These are phyloP conservation scores for Seriola aureovittata DNA, from an alignment of 2,113 vertebrate genomes.

Conservation along the genomic window DNA sequence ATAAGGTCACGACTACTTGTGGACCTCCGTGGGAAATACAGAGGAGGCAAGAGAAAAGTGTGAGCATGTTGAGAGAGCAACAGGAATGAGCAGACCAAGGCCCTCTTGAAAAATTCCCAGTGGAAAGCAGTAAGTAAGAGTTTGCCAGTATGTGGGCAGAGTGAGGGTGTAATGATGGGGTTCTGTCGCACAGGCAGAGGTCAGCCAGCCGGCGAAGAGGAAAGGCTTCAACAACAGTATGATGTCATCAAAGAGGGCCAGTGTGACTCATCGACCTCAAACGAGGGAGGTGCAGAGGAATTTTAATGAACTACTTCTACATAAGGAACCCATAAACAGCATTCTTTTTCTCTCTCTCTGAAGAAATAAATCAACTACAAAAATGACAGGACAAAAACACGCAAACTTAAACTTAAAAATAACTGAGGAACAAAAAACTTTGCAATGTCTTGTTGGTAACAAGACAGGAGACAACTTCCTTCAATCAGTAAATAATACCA, in stretches of 20 bases:
- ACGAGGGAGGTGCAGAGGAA: slow-evolving; percentile 70
- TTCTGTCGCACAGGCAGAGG: slow-evolving; percentile 73
- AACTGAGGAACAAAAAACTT: slow-evolving; percentile 21
- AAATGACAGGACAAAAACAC: slow-evolving; percentile 32
- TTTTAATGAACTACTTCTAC: slow-evolving; percentile 73
- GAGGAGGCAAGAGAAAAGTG: slow-evolving; percentile 59
- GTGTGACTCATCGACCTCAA: slow-evolving; percentile 81
- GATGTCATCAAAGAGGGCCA: slow-evolving; percentile 84
- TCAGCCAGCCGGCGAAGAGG: slow-evolving; percentile 73
- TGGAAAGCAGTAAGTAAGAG: slow-evolving; percentile 66
- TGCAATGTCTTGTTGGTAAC: not conserved
- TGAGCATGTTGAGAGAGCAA: slow-evolving; percentile 50
- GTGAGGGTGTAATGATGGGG: slow-evolving; percentile 81
- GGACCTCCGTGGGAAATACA: slow-evolving; percentile 67
- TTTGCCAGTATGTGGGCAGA: slow-evolving; percentile 69
- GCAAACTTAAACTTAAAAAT: slow-evolving; percentile 34
- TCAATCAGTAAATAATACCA: slow-evolving; percentile 27
- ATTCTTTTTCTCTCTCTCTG: slow-evolving; percentile 48
- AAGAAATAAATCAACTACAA: slow-evolving; percentile 54
- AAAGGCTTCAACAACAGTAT: slow-evolving; percentile 75
- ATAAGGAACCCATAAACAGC: slow-evolving; percentile 72
- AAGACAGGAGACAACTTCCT: slow-evolving; percentile 13
- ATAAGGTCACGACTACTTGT: slow-evolving; percentile 47
- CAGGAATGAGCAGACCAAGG: slow-evolving; percentile 50
- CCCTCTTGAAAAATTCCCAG: slow-evolving; percentile 59